Percentiles rank a stretch among this genome's conserved stretches.
Conservation (phyloP, 2,797 vertebrate species). For the Crypturellus tataupa region DNA sequence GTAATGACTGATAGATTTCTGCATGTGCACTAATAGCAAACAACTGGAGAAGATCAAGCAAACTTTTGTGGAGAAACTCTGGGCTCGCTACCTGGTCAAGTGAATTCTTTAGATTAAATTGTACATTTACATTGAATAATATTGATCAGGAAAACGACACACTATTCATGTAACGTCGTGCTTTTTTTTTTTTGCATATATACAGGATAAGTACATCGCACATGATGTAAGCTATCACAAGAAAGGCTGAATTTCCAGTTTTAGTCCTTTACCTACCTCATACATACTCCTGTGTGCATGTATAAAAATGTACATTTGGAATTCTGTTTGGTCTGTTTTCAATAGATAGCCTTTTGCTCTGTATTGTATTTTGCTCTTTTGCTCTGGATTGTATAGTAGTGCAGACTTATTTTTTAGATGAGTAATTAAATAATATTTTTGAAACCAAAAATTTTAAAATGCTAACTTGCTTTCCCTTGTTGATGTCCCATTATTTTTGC, state of each 20-base stretch:
- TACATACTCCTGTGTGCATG: neutral
- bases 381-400: fast-evolving
- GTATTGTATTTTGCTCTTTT: neutral
- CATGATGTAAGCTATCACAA: neutral
- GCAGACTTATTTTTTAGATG: neutral
- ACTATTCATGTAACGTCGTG: neutral
- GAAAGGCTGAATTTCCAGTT: neutral
- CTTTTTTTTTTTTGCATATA: neutral
- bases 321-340: neutral
- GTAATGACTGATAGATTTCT: neutral
- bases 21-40: neutral
- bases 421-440: too few relatives aligned
- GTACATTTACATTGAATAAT: neutral
- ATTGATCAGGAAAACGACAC: neutral
- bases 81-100: neutral
- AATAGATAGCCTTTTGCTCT: neutral
- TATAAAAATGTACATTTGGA: neutral
- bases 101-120: neutral
- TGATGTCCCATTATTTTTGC: neutral
- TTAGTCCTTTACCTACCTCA: neutral
- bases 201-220: neutral
- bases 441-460: neutral
- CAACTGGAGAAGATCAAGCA: neutral
- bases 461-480: neutral
- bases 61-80: neutral